Evolutionary conservation across 2,797 vertebrate genomes (phyloP), one percentile per base, ranked within the genome.

Genomic region (Staurois parvus): DNA sequence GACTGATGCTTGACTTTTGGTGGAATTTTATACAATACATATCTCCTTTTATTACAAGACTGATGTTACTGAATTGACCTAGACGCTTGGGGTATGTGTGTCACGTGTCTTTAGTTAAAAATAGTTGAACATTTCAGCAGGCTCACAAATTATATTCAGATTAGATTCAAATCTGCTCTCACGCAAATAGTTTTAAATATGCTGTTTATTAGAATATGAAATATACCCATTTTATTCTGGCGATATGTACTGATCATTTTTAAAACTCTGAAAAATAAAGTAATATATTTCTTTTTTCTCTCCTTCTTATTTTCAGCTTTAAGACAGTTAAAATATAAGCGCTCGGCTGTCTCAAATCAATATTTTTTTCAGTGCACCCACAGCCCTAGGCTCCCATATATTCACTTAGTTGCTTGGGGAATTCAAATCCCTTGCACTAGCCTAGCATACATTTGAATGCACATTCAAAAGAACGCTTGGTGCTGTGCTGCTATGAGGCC

Each of bases 401-500:
- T 84, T 87, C 30, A 64, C 69, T 83, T 67, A 79, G 75, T 69
- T 79, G 85, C 81, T 87, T 83, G 32, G 85, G 81, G 81, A 74
- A 83, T 87, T 83, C 24, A 83, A 78, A n/a, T 74, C 76, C 76
- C 76, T 83, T 30, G 42, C 76, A 45, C 81, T 73, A 79, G 28
- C 67, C 73, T 19, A 52, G 62, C 76, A 73, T 73, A 56, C 59
- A 87, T 90, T 90, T 89, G 89, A 91, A 92, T 86, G 82, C 34
- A 83, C 79, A 68, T 85, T 87, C 75, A 89, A 88, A 74, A 90
- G 89, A 88, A 45, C 32, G 67, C 1, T 78, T 86, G 52, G 12
- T 17, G 28, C 56, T 0, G 0, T 12, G 76, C 88, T 78, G 84
- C 87, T 90, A 42, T 84, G 86, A 91, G 81, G 66, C 56, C 30